A percentile compares a stretch with the other conserved stretches of the same genome.
Evolutionary conservation across 1,140 invertebrate genomes (phyloP).

Genomic region (Diorhabda carinulata): DNA sequence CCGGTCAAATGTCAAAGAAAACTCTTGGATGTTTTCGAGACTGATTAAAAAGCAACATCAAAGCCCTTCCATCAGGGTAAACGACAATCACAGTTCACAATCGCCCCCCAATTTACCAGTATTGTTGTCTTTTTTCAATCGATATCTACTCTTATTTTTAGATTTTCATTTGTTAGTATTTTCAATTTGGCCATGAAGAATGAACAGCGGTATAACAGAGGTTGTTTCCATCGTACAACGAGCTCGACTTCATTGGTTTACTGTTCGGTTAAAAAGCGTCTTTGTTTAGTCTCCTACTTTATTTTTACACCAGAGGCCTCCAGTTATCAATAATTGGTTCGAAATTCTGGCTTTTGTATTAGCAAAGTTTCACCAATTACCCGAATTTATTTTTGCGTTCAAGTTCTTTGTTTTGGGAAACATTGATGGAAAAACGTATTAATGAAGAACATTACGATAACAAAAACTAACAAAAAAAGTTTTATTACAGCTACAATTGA

Average conservation of each 20-base stretch:
- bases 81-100: slow-evolving; percentile 46
- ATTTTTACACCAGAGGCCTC: slow-evolving; percentile 38
- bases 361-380: slow-evolving; percentile 24
- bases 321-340: slow-evolving; percentile 38
- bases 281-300: slow-evolving; percentile 36
- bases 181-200: slow-evolving; percentile 33
- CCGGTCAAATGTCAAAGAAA: slow-evolving; percentile 47
- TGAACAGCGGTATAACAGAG: slow-evolving; percentile 18
- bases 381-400: slow-evolving; percentile 24
- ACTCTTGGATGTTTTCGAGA: slow-evolving; percentile 40
- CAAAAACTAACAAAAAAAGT: neutral
- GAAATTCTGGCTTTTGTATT: slow-evolving; percentile 26
- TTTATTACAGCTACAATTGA: neutral
- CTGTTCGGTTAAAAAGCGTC: slow-evolving; percentile 28
- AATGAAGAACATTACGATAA: neutral
- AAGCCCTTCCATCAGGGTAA: slow-evolving; percentile 36
- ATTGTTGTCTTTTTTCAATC: slow-evolving; percentile 48
- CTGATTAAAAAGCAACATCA: slow-evolving; percentile 48
- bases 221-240: slow-evolving; percentile 14
- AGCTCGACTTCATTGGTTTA: slow-evolving; percentile 22
- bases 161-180: slow-evolving; percentile 42
- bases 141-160: slow-evolving; percentile 40
- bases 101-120: slow-evolving; percentile 45
- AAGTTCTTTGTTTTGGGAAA: slow-evolving; percentile 14
- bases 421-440: slow-evolving; percentile 2